Evolutionary conservation across 2,797 vertebrate genomes (phyloP).

Genomic region (Thalassophryne amazonica): DNA sequence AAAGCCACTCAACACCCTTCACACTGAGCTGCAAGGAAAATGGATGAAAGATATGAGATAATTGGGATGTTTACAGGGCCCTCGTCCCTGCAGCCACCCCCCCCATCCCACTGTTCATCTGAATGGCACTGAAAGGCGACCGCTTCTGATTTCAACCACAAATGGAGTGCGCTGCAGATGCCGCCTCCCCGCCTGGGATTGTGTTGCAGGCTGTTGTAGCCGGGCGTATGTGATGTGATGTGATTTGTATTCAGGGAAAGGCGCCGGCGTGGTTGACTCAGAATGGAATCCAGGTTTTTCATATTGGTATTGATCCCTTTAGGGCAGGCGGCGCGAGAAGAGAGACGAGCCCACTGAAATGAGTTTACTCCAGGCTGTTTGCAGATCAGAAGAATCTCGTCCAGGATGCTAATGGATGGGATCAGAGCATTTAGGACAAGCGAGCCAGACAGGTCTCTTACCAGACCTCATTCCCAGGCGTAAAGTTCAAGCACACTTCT

Average conservation of each 20-base stretch:
- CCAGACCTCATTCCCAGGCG: conserved; percentile 1
- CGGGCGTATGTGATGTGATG: conserved; percentile 59
- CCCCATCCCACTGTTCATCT: conserved; percentile 51
- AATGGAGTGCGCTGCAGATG: conserved; percentile 59
- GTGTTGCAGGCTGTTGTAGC: conserved; percentile 59
- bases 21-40: conserved; percentile 30
- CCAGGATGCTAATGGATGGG: conserved; percentile 75
- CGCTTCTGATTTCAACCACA: conserved; percentile 58
- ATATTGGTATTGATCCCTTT: conserved; percentile 82
- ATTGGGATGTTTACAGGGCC: conserved; percentile 59
- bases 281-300: conserved; percentile 81
- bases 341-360: conserved; percentile 71
- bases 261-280: conserved; percentile 66
- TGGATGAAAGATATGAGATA: conserved; percentile 46
- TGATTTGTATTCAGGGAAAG: conserved; percentile 76
- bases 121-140: conserved; percentile 56
- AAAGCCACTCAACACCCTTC: conserved; percentile 15
- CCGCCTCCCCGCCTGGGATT: conserved; percentile 49
- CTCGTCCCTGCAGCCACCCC: conserved; percentile 34
- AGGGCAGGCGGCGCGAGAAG: conserved; percentile 62
- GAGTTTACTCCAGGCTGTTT: conserved; percentile 79
- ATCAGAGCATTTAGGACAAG: conserved; percentile 49
- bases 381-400: conserved; percentile 76
- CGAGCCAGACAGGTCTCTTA: conserved; percentile 47
- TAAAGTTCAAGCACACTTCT: conserved; percentile 35